phyloP scores from a whole-genome alignment of 2,113 vertebrate species.

The Urocolius indicus region DNA sequence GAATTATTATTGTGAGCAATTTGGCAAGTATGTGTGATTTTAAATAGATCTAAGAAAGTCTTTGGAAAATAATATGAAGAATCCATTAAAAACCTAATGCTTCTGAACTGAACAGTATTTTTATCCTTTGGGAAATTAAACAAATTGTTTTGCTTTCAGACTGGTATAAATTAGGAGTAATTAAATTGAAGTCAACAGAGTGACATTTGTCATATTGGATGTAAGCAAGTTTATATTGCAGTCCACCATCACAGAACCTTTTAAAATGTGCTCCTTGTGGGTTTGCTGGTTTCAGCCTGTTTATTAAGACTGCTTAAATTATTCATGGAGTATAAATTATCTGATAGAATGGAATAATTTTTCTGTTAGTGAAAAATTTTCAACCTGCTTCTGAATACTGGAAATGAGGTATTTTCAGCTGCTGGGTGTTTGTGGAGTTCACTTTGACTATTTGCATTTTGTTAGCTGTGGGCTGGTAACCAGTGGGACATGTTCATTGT shows the following conservation, averaged over 20 bases:
- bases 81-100: background rate
- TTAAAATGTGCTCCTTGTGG: background rate
- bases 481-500: background rate
- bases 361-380: background rate
- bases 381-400: background rate
- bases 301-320: slow-evolving; percentile 36
- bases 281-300: slow-evolving; percentile 8
- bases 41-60: background rate
- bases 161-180: slow-evolving; percentile 8
- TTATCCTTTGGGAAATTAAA: slow-evolving; percentile 25
- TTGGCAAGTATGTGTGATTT: background rate
- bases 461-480: background rate
- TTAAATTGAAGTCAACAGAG: background rate
- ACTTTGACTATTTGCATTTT: background rate
- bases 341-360: background rate
- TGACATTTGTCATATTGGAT: background rate
- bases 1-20: background rate
- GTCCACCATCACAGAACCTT: background rate
- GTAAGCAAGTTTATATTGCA: background rate
- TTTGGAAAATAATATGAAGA: background rate
- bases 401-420: background rate
- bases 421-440: background rate
- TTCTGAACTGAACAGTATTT: slow-evolving; percentile 8
- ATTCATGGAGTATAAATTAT: background rate
- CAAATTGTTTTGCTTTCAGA: slow-evolving; percentile 13